phyloP scores from a whole-genome alignment of 1,140 invertebrate species.

The Drosophila rufa region DNA sequence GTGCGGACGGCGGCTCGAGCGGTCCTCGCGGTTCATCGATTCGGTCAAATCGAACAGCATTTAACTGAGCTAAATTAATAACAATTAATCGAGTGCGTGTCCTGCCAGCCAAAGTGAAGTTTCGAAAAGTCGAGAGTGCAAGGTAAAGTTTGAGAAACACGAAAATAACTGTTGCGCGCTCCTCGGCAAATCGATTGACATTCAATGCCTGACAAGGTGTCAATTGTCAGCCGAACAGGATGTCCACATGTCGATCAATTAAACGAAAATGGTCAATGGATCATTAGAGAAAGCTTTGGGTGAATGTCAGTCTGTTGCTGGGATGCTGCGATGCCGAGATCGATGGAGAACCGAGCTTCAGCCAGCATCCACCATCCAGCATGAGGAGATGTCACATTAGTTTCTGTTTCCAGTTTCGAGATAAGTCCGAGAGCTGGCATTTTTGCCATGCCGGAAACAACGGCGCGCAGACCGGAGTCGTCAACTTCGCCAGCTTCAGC shows the following conservation, averaged over 20 bases:
- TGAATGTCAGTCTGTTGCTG: slow-evolving; percentile 61
- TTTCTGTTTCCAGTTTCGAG: slow-evolving; percentile 50
- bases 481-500: slow-evolving; percentile 4
- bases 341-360: slow-evolving; percentile 11
- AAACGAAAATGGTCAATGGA: slow-evolving; percentile 80
- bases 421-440: slow-evolving; percentile 32
- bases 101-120: slow-evolving; percentile 51
- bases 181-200: slow-evolving; percentile 43
- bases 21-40: slow-evolving; percentile 43
- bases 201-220: slow-evolving; percentile 69
- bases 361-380: slow-evolving; percentile 23
- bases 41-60: slow-evolving; percentile 18
- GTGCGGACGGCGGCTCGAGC: slow-evolving; percentile 68
- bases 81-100: slow-evolving; percentile 41
- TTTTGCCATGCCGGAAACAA: slow-evolving; percentile 53
- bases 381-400: slow-evolving; percentile 54
- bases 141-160: slow-evolving; percentile 32
- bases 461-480: slow-evolving; percentile 18
- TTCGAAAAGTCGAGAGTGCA: slow-evolving; percentile 16
- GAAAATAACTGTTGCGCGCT: slow-evolving; percentile 11
- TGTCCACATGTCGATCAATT: slow-evolving; percentile 77
- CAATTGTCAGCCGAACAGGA: slow-evolving; percentile 72
- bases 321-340: slow-evolving; percentile 25
- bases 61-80: slow-evolving; percentile 16
- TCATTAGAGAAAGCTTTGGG: slow-evolving; percentile 77